Evolutionary conservation across 2,113 vertebrate species (phyloP), one percentile per base, ranked within the genome.

Genomic region (Atherinomorus stipes): DNA sequence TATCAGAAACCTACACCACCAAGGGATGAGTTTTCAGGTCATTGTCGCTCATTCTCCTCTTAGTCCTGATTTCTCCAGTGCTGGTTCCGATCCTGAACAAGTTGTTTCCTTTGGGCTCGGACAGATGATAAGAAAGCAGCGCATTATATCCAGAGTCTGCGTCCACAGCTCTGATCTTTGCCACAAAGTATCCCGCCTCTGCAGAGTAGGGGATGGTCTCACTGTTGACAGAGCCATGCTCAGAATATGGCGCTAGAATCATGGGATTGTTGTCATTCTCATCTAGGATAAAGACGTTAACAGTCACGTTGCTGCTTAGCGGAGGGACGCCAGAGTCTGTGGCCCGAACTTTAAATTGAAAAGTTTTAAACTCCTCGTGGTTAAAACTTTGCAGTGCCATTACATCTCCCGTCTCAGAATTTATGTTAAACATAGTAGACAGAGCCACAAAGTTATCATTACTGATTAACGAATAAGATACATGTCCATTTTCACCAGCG

Each of bases 261-360:
- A 52, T 0, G 0, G 86, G 74, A 31, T 7, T 31, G 28, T 76
- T 80, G 64, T 80, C 76, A 74, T 85, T 85, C 13, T 73, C 71
- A 72, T 86, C 84, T 23, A 90, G 59, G n/a, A 77, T 70, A 15
- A 70, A 77, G 31, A 77, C 66, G 8, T 77, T 77, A 0, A 77
- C 66, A 23, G 74, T 77, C 66, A 77, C 53, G 7, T 91, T 91
- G 44, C 92, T 77, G 45, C 88, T 94, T 21, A 81, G 78, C 0
- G 78, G 78, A 58, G 78, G 78, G 59, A 47, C 59, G 47, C 78
- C 78, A 64, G 71, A 74, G 45, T 80, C 78, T 74, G 78, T 80
- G 58, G 81, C 81, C 60, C 92, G 64, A 65, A 84, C 78, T 89
- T 90, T 22, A 62, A 92, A 82, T 7, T 87, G 84, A 21, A 92